These are phyloP conservation scores for Poeciliopsis paucimaculata DNA, from an alignment of 2,797 vertebrate species.

Conservation along the genomic window DNA sequence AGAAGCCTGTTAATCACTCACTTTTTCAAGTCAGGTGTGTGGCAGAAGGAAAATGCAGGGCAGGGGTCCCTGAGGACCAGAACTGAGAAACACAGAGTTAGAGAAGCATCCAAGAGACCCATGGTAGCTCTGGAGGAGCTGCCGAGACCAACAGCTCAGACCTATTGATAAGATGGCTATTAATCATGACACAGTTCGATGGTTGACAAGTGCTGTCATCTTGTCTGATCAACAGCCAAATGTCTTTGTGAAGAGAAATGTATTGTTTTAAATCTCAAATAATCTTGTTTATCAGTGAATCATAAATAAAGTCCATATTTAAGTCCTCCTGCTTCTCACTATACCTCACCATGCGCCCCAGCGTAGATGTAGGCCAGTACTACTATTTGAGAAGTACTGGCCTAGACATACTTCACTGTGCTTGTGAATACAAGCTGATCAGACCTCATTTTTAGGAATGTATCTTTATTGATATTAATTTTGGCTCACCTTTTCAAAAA, in stretches of 20 bases:
- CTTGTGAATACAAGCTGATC: neutral
- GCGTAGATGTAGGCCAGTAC: too few relatives aligned
- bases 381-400: too few relatives aligned
- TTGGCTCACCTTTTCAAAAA: neutral
- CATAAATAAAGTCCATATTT: neutral
- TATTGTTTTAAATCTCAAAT: too few relatives aligned
- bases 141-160: neutral
- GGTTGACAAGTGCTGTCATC: too few relatives aligned
- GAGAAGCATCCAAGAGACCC: neutral
- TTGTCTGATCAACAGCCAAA: too few relatives aligned
- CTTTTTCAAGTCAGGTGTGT: too few relatives aligned
- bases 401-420: neutral
- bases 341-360: too few relatives aligned
- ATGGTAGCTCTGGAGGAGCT: neutral
- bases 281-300: neutral
- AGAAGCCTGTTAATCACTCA: too few relatives aligned
- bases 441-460: neutral
- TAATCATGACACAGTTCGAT: neutral
- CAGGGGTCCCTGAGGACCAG: too few relatives aligned
- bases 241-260: neutral
- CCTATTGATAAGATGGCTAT: neutral
- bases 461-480: neutral
- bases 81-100: neutral
- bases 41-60: too few relatives aligned
- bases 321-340: neutral